A percentile compares a stretch with the other conserved stretches of the same genome.
Conservation (phyloP, 2,113 vertebrate species). For the Cyrtonyx montezumae region DNA sequence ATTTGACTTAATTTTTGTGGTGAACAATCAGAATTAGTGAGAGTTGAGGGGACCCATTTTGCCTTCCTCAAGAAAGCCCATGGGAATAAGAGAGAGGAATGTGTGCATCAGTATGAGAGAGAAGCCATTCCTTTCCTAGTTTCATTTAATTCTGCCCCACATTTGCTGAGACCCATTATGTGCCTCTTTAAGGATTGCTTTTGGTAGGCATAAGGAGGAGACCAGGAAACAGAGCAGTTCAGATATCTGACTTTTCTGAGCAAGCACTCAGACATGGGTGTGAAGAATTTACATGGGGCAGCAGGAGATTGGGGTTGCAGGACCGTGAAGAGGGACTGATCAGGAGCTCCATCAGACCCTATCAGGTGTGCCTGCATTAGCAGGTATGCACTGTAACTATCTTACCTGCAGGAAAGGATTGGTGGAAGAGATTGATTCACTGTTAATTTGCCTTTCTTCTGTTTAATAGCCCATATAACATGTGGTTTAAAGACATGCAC, state of each 20-base stretch:
- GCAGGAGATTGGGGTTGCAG: not conserved
- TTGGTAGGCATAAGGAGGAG: not conserved
- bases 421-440: constrained; percentile 28
- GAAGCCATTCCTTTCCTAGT: not conserved
- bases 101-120: not conserved
- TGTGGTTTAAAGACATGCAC: constrained; percentile 8
- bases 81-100: not conserved
- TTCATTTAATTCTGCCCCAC: not conserved
- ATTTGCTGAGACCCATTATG: not conserved
- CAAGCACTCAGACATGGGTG: not conserved
- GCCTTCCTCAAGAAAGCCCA: not conserved
- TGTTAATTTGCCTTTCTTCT: constrained; percentile 40
- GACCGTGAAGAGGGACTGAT: not conserved
- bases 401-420: not conserved
- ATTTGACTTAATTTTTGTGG: not conserved
- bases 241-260: not conserved
- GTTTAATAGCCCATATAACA: not conserved
- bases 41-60: not conserved
- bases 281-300: not conserved
- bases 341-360: not conserved
- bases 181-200: not conserved
- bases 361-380: fast-evolving
- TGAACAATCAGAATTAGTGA: not conserved
- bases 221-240: not conserved
- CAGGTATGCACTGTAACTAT: not conserved